Evolutionary conservation across 2,113 vertebrate genomes (phyloP).

Genomic region (Nycticryphes semicollaris): DNA sequence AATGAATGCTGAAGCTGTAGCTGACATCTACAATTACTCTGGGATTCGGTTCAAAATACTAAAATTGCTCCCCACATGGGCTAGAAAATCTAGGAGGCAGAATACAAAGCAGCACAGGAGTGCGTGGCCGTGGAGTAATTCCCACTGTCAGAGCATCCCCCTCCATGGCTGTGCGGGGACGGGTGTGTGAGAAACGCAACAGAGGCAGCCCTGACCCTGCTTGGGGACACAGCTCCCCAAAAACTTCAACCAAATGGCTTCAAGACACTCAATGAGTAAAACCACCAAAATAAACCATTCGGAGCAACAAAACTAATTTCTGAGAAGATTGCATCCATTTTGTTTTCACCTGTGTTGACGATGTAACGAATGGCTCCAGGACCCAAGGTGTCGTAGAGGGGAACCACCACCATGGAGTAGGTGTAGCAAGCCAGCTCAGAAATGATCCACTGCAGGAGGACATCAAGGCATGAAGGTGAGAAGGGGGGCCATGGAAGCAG

Average conservation of each 20-base stretch:
- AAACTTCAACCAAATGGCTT: neutral
- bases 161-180: accelerated
- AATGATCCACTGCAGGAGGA: slow-evolving; percentile 90
- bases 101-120: neutral
- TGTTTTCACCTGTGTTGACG: slow-evolving; percentile 88
- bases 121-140: neutral
- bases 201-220: neutral
- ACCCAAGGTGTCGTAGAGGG: slow-evolving; percentile 94
- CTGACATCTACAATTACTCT: neutral
- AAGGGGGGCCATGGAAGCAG: neutral
- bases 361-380: slow-evolving; percentile 94
- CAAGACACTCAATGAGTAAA: neutral
- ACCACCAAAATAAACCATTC: neutral
- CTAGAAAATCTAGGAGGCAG: neutral
- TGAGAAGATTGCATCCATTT: neutral
- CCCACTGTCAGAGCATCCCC: neutral
- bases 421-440: slow-evolving; percentile 97
- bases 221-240: neutral
- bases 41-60: neutral
- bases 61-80: neutral
- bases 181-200: accelerated
- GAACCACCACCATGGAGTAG: slow-evolving; percentile 98
- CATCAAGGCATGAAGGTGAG: neutral
- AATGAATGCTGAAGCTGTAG: neutral
- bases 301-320: neutral